These are phyloP conservation scores for Eucidaris tribuloides DNA, from an alignment of 35 echinoderm and acorn worm genomes.

Conservation along the genomic window DNA sequence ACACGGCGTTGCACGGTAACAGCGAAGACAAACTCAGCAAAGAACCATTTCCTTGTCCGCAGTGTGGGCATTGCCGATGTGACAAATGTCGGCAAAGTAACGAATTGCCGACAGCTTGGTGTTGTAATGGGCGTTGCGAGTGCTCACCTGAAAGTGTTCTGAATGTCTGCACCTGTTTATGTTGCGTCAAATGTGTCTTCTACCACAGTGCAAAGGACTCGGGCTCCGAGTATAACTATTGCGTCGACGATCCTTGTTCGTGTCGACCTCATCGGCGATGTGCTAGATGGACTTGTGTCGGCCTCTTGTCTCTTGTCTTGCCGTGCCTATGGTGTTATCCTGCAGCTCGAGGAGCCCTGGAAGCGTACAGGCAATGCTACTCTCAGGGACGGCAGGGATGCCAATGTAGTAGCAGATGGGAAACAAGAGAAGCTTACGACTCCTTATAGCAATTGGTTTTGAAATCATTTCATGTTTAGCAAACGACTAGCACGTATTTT, in stretches of 20 bases:
- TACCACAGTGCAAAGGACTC: constrained; percentile 79
- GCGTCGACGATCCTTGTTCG: constrained; percentile 76
- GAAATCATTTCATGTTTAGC: too few species aligned
- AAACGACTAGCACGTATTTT: too few species aligned
- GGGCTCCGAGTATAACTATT: constrained; percentile 62
- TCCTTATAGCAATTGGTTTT: constrained; percentile 10
- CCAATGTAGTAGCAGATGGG: constrained; percentile 50
- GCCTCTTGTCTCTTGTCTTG: constrained; percentile 63
- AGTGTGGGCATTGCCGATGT: constrained; percentile 71
- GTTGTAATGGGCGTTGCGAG: constrained; percentile 63
- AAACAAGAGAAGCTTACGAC: constrained; percentile 6
- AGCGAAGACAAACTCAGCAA: constrained; percentile 46
- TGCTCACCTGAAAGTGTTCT: constrained; percentile 71
- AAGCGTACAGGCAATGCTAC: constrained; percentile 52
- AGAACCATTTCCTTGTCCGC: constrained; percentile 44
- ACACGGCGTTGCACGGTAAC: neutral
- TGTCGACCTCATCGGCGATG: constrained; percentile 68
- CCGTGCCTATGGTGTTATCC: constrained; percentile 81
- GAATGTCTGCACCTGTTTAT: constrained; percentile 74
- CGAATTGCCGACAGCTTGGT: constrained; percentile 46
- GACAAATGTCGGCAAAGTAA: constrained; percentile 72
- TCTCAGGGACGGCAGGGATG: constrained; percentile 77
- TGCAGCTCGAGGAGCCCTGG: constrained; percentile 59
- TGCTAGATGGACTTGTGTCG: constrained; percentile 69
- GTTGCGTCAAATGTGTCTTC: constrained; percentile 76